Base-by-base conservation (phyloP, 2,113 vertebrate species). In the Forbesichthys papilliferus region DNA sequence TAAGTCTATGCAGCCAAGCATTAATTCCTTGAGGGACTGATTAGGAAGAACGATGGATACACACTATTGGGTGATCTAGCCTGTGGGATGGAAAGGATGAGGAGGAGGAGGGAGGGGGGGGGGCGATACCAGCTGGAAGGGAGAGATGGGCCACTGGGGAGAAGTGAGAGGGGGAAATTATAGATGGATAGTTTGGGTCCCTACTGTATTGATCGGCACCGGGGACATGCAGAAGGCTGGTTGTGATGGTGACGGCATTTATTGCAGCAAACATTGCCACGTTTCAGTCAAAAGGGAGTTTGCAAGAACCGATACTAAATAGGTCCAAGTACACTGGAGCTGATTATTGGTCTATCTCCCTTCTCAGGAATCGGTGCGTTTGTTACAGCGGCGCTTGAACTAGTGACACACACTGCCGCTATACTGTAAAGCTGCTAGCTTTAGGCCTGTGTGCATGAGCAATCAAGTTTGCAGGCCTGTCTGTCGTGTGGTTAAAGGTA, bases 41-140 rank as follows among this genome's bases (percentile, higher is more conserved):
- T 68, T 49, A 67, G 48, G 62, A n/a, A 20, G 1, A 79, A 73
- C 16, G 2, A 27, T 66, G 16, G 47, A 14, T 51, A 71, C 63
- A 58, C 53, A 13, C 11, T 27, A 51, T 27, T 64, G 71, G 74
- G 52, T 7, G 52, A 74, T 48, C 52, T 55, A 57, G 66, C 68
- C 73, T 51, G 66, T 48, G 36, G 74, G 69, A 69, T n/a, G 57
- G 9, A 49, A 48, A 3, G 55, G 52, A 14, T 59, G 57, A 14
- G 13, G 14, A 9, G 3, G 48, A 33, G 14, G 57, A 53, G 61
- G 10, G 13, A 14, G 42, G 3, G 48, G 51, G 14, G 57, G 56
- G 61, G 67, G 69, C 49, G 42, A 53, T 68, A 75, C 72, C 66
- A 68, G 75, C 80, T 71, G 75, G 66, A 77, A 59, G 64, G 36